phyloP scores from a whole-genome alignment of 2,113 vertebrate species.

The Loxodonta africana region DNA sequence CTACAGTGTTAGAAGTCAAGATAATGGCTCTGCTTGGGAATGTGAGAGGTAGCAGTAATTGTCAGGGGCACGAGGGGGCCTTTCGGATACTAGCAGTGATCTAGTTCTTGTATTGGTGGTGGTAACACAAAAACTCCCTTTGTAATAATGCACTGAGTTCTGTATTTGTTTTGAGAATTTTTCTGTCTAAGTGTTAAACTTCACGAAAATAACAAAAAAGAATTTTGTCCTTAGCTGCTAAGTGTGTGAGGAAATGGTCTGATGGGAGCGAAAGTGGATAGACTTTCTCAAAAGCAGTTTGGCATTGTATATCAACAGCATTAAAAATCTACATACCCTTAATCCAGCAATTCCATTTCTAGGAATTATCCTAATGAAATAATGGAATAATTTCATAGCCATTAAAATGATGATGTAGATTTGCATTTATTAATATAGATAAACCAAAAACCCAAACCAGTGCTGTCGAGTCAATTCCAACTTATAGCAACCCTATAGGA shows the following conservation, averaged over 20 bases:
- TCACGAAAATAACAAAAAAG: neutral
- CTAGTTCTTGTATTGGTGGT: neutral
- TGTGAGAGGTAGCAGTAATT: neutral
- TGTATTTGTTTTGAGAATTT: conserved; percentile 42
- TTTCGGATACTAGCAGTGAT: neutral
- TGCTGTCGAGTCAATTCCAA: too few species aligned
- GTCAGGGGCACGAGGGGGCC: neutral
- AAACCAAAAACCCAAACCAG: too few species aligned
- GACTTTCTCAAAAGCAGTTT: conserved; percentile 19
- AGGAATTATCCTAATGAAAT: conserved; percentile 41
- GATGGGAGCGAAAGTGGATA: neutral
- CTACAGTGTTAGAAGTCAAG: neutral
- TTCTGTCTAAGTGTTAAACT: neutral
- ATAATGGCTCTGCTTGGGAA: neutral
- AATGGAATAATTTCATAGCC: conserved; percentile 7
- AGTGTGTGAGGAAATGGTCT: neutral
- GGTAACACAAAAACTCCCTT: neutral
- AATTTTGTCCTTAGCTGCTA: neutral
- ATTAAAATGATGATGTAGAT: conserved; percentile 24
- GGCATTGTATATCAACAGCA: neutral
- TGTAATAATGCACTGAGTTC: neutral
- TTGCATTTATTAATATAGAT: conserved; percentile 43
- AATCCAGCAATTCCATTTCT: conserved; percentile 23
- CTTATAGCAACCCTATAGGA: too few species aligned
- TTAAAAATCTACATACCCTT: conserved; percentile 27